Percentiles rank a stretch among this genome's conserved stretches.
Evolutionary conservation across 2,797 vertebrate genomes (phyloP).

Genomic region (Xerus rutilus): DNA sequence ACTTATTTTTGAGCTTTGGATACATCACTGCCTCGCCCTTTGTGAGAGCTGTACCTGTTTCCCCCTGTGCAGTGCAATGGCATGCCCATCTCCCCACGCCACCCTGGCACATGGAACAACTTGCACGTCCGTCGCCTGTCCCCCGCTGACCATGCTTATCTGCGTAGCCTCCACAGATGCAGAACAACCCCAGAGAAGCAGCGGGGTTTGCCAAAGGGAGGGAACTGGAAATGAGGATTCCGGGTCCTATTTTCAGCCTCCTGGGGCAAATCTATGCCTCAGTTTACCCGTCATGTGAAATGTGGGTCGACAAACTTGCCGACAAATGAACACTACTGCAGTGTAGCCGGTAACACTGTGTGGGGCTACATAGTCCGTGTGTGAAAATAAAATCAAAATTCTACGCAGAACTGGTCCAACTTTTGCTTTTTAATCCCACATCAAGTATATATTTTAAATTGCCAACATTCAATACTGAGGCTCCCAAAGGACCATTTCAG

Average conservation of each 20-base stretch:
- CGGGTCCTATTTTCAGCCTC: not conserved
- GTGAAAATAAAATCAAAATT: not conserved
- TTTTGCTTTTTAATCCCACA: slow-evolving; percentile 33
- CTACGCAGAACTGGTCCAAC: not conserved
- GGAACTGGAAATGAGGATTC: not conserved
- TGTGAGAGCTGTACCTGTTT: not conserved
- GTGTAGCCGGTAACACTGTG: not conserved
- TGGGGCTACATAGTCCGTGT: not conserved
- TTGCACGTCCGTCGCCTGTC: accelerated
- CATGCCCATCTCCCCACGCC: not conserved
- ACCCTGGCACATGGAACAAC: no score
- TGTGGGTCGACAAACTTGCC: not conserved
- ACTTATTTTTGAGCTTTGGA: not conserved
- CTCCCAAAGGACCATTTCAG: not conserved
- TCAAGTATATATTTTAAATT: not conserved
- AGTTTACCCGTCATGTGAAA: not conserved
- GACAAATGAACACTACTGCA: not conserved
- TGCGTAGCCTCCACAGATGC: no score
- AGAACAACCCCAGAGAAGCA: accelerated
- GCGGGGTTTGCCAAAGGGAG: not conserved
- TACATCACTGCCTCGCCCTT: not conserved
- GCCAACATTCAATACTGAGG: not conserved
- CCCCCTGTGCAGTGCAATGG: accelerated
- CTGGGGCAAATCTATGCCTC: not conserved
- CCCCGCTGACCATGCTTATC: not conserved